Evolutionary conservation across 92 coral and sea anemone genomes (phyloP).

Genomic region (Micromussa lordhowensis): DNA sequence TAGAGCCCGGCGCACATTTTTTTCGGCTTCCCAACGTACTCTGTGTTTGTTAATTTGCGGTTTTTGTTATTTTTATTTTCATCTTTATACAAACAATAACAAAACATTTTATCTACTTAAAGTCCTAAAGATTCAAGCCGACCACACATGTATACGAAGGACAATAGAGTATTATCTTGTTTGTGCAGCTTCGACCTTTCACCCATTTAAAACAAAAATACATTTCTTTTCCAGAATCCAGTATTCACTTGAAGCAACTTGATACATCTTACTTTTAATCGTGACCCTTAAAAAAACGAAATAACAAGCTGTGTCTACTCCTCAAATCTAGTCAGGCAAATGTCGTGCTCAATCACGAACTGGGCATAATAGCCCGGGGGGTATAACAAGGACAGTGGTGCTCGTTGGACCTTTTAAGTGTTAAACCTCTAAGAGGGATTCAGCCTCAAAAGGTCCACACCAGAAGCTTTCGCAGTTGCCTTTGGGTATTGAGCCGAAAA

Average conservation of each 20-base stretch:
- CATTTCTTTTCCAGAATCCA: neutral
- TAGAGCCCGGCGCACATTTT: neutral
- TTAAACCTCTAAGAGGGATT: no score
- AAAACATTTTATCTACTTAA: neutral
- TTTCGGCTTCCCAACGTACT: neutral
- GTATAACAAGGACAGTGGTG: no score
- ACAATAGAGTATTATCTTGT: neutral
- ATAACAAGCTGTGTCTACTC: neutral
- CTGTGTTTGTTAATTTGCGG: neutral
- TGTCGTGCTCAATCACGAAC: neutral
- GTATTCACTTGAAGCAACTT: neutral
- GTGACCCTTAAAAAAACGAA: neutral
- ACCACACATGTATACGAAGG: neutral
- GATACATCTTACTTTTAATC: neutral
- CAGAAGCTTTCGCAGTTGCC: no score
- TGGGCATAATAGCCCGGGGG: no score
- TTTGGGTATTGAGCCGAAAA: no score
- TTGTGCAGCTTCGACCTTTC: conserved; percentile 12
- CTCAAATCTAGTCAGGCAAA: neutral
- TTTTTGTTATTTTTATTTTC: neutral
- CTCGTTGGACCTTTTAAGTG: no score
- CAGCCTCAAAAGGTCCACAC: no score
- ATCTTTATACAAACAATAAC: neutral
- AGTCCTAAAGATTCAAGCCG: neutral
- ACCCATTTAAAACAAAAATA: neutral